phyloP scores from a whole-genome alignment of 2,888 invertebrate species.

The Leptarthrus brevirostris region DNA sequence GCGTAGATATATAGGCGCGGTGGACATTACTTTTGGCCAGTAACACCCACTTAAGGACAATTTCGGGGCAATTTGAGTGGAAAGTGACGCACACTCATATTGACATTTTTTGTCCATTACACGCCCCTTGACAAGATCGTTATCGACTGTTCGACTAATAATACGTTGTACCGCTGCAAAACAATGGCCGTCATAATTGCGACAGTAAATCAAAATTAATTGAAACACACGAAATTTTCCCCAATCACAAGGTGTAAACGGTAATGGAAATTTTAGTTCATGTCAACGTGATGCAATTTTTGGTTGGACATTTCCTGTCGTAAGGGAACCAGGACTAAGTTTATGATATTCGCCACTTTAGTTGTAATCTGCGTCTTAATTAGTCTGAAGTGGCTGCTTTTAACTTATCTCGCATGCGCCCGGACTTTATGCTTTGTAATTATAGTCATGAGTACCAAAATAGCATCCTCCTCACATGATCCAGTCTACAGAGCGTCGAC shows the following conservation, averaged over 20 bases:
- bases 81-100: conserved; percentile 25
- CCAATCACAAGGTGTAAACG: too few relatives aligned
- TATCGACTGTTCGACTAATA: conserved; percentile 26
- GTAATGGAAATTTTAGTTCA: too few relatives aligned
- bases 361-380: conserved; percentile 40
- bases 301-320: too few relatives aligned
- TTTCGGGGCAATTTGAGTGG: conserved; percentile 39
- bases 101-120: not conserved
- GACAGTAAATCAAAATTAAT: conserved; percentile 40
- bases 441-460: conserved; percentile 39
- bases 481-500: too few relatives aligned
- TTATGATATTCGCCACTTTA: conserved; percentile 42
- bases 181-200: conserved; percentile 26
- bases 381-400: conserved; percentile 49
- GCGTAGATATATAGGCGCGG: conserved; percentile 28
- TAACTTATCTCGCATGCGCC: conserved; percentile 37
- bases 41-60: conserved; percentile 47
- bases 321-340: too few relatives aligned
- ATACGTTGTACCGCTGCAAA: not conserved
- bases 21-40: conserved; percentile 31
- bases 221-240: not conserved
- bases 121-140: conserved; percentile 14
- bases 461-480: conserved; percentile 27
- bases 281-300: too few relatives aligned
- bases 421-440: conserved; percentile 43